Percentiles rank a stretch among this genome's conserved stretches.
Conservation (phyloP, 2,797 vertebrate genomes). For the Oreonectes daqikongensis region DNA sequence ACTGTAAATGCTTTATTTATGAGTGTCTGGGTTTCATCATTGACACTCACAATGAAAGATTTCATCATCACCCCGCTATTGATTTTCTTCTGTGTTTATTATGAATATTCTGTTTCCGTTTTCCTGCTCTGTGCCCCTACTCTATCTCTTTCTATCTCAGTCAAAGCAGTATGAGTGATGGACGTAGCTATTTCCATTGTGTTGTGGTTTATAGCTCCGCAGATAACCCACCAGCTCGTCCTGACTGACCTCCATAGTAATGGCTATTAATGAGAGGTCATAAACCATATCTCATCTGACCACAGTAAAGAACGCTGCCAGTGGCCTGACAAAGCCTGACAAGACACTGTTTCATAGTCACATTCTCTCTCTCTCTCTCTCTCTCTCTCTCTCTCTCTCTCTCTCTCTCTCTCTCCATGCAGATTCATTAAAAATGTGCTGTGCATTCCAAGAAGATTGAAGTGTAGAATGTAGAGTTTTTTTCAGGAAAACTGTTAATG, state of each 20-base stretch:
- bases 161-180: conserved; percentile 38
- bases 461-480: neutral
- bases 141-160: conserved; percentile 21
- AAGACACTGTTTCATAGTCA: conserved; percentile 18
- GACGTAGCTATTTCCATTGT: conserved; percentile 48
- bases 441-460: neutral
- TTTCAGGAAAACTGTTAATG: neutral
- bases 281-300: conserved; percentile 66
- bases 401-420: neutral
- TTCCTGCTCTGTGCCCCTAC: neutral
- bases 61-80: conserved; percentile 62
- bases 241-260: conserved; percentile 72
- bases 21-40: conserved; percentile 55
- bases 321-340: conserved; percentile 35
- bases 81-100: conserved; percentile 51
- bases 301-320: conserved; percentile 56
- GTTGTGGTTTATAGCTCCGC: conserved; percentile 57
- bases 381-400: too few species aligned
- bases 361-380: conserved; percentile 15
- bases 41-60: conserved; percentile 58
- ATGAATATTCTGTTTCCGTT: conserved; percentile 42
- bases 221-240: conserved; percentile 66
- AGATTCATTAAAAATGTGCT: conserved; percentile 18
- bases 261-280: conserved; percentile 74
- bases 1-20: conserved; percentile 46